These are phyloP conservation scores for Bradynema listronoti DNA, from an alignment of 1,140 invertebrate genomes.

Conservation along the genomic window DNA sequence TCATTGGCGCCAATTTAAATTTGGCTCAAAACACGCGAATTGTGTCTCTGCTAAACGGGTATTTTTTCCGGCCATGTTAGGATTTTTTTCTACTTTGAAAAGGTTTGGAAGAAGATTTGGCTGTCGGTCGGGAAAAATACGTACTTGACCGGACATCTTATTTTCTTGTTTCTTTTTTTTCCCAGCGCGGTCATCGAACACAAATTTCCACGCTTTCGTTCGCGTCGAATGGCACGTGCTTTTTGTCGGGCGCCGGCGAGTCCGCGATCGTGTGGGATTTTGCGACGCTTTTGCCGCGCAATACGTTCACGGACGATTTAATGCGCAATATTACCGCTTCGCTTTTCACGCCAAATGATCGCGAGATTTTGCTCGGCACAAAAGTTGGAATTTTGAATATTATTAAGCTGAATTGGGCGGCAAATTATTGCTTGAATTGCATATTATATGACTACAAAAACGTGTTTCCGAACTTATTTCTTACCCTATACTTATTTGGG, in stretches of 20 bases:
- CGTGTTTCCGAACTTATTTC: no score
- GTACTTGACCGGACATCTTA: neutral
- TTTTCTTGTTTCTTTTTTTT: constrained; percentile 13
- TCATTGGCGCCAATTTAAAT: no score
- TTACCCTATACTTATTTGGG: neutral
- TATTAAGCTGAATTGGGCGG: neutral
- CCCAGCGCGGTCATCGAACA: constrained; percentile 72
- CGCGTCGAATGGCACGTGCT: constrained; percentile 69
- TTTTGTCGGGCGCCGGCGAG: constrained; percentile 54
- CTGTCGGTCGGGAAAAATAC: no score
- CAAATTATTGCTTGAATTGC: neutral
- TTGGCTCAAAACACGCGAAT: no score
- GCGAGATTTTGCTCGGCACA: constrained; percentile 78
- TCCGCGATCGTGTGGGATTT: constrained; percentile 46
- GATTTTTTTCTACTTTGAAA: no score
- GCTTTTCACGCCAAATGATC: constrained; percentile 82
- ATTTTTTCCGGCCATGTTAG: no score
- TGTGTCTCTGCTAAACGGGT: no score
- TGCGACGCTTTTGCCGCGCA: constrained; percentile 25
- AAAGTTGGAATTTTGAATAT: constrained; percentile 62
- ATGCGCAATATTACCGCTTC: constrained; percentile 62
- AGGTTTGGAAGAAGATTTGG: no score
- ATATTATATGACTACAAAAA: constrained; percentile 5
- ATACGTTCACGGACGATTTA: constrained; percentile 35
- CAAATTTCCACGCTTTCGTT: constrained; percentile 79